phyloP scores from a whole-genome alignment of 2,797 vertebrate species.

The Fistularia tabacaria region DNA sequence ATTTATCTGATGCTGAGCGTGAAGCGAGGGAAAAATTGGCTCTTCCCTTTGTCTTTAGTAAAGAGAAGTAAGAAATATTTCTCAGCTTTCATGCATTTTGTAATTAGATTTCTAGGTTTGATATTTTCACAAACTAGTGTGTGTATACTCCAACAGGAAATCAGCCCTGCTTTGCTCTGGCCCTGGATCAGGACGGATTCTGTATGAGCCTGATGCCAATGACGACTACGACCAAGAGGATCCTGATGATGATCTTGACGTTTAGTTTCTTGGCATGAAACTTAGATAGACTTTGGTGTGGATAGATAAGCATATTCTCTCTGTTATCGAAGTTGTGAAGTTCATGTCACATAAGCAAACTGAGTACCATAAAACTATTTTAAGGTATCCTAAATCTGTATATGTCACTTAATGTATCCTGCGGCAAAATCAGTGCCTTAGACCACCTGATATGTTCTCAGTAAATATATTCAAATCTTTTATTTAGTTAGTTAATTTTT shows the following conservation, averaged over 20 bases:
- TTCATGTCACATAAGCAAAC: too few relatives aligned
- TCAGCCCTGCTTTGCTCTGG: slow-evolving; percentile 70
- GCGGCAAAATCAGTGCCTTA: background rate
- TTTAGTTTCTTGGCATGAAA: slow-evolving; percentile 50
- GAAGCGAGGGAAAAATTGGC: slow-evolving; percentile 79
- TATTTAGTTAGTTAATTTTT: too few relatives aligned
- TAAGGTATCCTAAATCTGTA: too few relatives aligned
- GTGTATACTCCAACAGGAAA: slow-evolving; percentile 61
- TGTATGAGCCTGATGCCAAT: slow-evolving; percentile 77
- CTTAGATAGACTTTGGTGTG: slow-evolving; percentile 2
- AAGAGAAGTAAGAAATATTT: slow-evolving; percentile 75
- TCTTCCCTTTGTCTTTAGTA: slow-evolving; percentile 84
- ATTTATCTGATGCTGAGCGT: slow-evolving; percentile 76
- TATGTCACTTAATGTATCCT: background rate
- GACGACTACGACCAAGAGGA: slow-evolving; percentile 84
- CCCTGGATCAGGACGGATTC: slow-evolving; percentile 70
- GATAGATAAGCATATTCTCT: background rate
- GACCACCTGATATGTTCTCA: too few relatives aligned
- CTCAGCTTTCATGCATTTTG: background rate
- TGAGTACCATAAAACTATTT: too few relatives aligned
- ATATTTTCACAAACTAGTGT: background rate
- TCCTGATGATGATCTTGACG: slow-evolving; percentile 84
- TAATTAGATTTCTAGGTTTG: background rate
- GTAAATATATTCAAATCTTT: too few relatives aligned
- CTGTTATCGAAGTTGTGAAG: background rate